phyloP scores from a whole-genome alignment of 2,113 vertebrate genomes.

The Tricholaema leucomelas region DNA sequence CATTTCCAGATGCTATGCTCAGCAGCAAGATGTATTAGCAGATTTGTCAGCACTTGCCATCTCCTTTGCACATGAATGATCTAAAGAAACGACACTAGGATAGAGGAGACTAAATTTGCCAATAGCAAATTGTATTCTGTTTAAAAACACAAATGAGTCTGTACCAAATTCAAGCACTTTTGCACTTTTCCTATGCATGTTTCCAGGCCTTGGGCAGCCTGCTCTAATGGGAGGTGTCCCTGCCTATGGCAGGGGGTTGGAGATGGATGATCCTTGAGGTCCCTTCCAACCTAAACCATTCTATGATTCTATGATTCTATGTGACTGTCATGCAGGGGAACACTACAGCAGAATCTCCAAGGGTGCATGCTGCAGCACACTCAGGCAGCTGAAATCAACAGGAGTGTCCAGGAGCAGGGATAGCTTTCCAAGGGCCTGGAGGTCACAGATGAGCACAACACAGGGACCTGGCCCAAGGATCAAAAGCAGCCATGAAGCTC shows the following conservation, averaged over 20 bases:
- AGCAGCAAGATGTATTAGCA: slow-evolving; percentile 35
- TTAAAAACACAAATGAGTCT: slow-evolving; percentile 1
- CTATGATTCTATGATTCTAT: too few relatives aligned
- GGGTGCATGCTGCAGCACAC: background rate
- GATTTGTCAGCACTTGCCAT: slow-evolving; percentile 37
- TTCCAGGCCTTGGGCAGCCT: too few relatives aligned
- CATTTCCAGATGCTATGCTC: slow-evolving; percentile 6
- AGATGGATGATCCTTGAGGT: too few relatives aligned
- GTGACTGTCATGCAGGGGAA: background rate
- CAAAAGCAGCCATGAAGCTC: background rate
- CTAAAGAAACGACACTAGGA: slow-evolving; percentile 41
- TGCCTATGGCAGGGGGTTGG: too few relatives aligned
- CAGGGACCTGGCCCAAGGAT: background rate
- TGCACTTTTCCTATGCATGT: background rate
- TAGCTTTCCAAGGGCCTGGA: background rate
- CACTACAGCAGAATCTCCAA: background rate
- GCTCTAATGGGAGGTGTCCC: too few relatives aligned
- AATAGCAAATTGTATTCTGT: slow-evolving; percentile 47
- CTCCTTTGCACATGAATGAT: slow-evolving; percentile 34
- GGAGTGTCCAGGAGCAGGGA: background rate
- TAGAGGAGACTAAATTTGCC: slow-evolving; percentile 44
- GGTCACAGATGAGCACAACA: too few relatives aligned
- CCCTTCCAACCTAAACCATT: too few relatives aligned
- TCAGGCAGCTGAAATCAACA: background rate
- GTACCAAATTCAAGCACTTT: slow-evolving; percentile 20